Evolutionary conservation across 2,888 invertebrate genomes (phyloP).

Genomic region (Spialia ferax): DNA sequence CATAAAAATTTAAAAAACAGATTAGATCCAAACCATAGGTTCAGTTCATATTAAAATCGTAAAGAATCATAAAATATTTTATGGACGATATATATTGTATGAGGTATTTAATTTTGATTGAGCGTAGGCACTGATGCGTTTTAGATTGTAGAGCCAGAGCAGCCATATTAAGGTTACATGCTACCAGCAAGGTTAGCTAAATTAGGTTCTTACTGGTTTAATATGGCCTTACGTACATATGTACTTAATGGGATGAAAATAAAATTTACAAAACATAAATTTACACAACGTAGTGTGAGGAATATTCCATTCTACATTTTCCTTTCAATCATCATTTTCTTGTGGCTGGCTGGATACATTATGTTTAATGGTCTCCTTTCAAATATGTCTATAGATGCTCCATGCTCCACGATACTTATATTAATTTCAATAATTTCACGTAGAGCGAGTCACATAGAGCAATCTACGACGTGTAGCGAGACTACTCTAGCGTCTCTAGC

Average conservation of each 20-base stretch:
- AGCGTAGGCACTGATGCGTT: conserved; percentile 49
- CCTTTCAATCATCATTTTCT: neutral
- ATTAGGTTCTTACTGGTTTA: conserved; percentile 25
- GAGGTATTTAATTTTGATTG: conserved; percentile 44
- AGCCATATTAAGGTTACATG: conserved; percentile 28
- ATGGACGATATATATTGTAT: neutral
- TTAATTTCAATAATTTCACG: too few relatives aligned
- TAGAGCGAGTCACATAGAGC: too few relatives aligned
- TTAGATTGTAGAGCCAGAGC: conserved; percentile 41
- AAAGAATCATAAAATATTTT: neutral
- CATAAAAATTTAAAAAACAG: too few relatives aligned
- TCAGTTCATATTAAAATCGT: neutral
- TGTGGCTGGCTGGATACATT: neutral
- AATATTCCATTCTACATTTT: too few relatives aligned
- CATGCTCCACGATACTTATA: too few relatives aligned
- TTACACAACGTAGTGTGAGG: too few relatives aligned
- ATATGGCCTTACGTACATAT: conserved; percentile 25
- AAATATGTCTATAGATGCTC: too few relatives aligned
- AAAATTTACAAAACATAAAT: neutral
- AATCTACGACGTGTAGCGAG: too few relatives aligned
- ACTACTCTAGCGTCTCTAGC: too few relatives aligned
- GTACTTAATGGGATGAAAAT: conserved; percentile 12
- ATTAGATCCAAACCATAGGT: too few relatives aligned
- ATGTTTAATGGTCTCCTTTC: too few relatives aligned
- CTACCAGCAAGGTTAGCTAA: conserved; percentile 27